Percentiles rank a stretch among this genome's conserved stretches.
These are phyloP conservation scores for Hypsopygia costalis DNA, from an alignment of 2,888 invertebrate species.

Conservation along the genomic window DNA sequence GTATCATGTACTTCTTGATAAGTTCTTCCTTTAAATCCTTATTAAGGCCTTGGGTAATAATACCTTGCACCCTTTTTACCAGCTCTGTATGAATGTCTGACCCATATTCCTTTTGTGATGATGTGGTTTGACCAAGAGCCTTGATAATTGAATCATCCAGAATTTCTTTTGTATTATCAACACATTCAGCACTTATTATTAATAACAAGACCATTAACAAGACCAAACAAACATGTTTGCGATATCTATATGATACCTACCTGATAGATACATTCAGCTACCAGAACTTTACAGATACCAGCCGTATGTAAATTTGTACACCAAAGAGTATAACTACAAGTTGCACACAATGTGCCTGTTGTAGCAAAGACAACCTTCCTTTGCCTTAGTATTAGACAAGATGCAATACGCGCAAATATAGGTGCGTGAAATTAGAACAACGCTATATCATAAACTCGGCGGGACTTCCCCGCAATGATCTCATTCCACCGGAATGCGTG, in stretches of 20 bases:
- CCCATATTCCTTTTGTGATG: conserved; percentile 8
- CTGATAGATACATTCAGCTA: too few relatives aligned
- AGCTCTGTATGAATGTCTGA: conserved; percentile 7
- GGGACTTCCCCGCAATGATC: conserved; percentile 4
- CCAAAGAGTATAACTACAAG: too few relatives aligned
- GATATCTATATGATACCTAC: too few relatives aligned
- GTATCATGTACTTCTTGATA: conserved; percentile 5
- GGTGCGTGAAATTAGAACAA: not conserved
- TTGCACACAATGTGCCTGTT: not conserved
- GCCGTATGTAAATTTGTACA: too few relatives aligned
- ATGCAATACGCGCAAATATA: not conserved
- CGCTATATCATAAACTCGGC: conserved; percentile 2
- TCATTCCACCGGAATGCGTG: conserved; percentile 6
- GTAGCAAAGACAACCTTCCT: conserved; percentile 4
- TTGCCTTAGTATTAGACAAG: conserved; percentile 1
- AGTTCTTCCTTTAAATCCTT: conserved; percentile 2
- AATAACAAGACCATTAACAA: not conserved
- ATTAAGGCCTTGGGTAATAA: conserved; percentile 3
- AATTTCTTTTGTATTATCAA: not conserved
- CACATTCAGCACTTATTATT: conserved; percentile 7
- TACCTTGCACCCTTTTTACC: conserved; percentile 7
- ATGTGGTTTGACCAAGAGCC: conserved; percentile 8
- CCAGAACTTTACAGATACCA: too few relatives aligned
- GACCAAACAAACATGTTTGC: too few relatives aligned
- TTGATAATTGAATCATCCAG: conserved; percentile 6